Evolutionary conservation across 2,113 vertebrate genomes (phyloP), one percentile per base, ranked within the genome.

Genomic region (Probosciger aterrimus): DNA sequence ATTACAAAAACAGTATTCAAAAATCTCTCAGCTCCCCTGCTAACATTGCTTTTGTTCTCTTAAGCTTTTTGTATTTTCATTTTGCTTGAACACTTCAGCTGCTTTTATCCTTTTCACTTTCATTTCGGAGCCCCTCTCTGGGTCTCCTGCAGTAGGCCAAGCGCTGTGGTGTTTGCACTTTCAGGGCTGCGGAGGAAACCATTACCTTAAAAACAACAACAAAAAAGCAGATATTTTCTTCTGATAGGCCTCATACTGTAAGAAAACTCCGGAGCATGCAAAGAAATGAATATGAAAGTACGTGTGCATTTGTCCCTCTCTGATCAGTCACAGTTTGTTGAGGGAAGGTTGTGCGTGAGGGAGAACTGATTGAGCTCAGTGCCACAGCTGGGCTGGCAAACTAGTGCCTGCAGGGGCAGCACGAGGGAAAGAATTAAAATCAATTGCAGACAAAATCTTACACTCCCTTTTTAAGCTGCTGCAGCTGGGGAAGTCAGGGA

Each of bases 151-250:
- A 80, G 31, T 33, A 85, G 53, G 18, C 67, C 4, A 3, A 31
- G 44, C 1, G 1, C 85, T 7, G 4, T 3, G 0, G 1, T 62
- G n/a, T 88, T 91, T 80, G 65, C 35, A 8, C 93, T 95, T 86
- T 74, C 52, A 89, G 70, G 39, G 52, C 87, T 69, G 44, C 1
- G 2, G 70, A 91, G 47, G 63, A 92, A 73, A 27, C 3, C 0
- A 46, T 85, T 82, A 73, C 74, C 67, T 87, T 92, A 65, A 87
- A 88, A 91, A 59, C 33, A 59, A 10, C 57, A 82, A 11, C 63
- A 96, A 95, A 95, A 88, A 97, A 96, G 82, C 93, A 94, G 91
- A 96, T 97, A 84, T 94, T 97, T 97, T 93, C 74, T 92, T 97
- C 90, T 97, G 93, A 96, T 96, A 96, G 96, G 92, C 65, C 8